These are phyloP conservation scores for Drosophila monieri DNA, from an alignment of 2,888 invertebrate genomes.

Conservation along the genomic window DNA sequence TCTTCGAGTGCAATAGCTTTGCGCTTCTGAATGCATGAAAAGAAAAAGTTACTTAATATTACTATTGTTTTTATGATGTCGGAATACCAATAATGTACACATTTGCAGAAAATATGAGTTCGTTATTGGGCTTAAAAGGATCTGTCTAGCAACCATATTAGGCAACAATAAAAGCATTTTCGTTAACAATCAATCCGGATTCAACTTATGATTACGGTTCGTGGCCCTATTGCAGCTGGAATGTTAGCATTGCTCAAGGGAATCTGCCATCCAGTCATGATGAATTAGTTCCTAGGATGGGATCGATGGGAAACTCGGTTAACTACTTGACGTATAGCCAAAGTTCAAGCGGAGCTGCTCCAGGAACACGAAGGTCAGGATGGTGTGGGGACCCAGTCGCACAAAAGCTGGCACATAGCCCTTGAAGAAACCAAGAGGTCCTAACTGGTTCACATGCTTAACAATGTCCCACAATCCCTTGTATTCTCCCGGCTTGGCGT, in stretches of 20 bases:
- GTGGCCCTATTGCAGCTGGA: constrained; percentile 55
- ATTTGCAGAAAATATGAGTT: not conserved
- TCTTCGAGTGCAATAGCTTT: not conserved
- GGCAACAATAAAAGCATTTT: constrained; percentile 57
- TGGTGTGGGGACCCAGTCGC: constrained; percentile 97
- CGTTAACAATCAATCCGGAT: constrained; percentile 44
- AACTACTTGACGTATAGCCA: constrained; percentile 84
- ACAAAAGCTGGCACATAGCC: constrained; percentile 98
- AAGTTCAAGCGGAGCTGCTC: constrained; percentile 96
- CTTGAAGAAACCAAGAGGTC: constrained; percentile 97
- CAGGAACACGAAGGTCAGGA: constrained; percentile 97
- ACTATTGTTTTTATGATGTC: not conserved
- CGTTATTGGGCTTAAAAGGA: constrained; percentile 3
- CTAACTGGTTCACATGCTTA: constrained; percentile 92
- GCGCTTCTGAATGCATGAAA: not conserved
- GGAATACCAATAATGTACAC: not conserved
- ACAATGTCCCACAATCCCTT: constrained; percentile 90
- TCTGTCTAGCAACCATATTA: not conserved
- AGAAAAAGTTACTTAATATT: not conserved
- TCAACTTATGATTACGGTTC: constrained; percentile 27
- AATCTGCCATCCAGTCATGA: constrained; percentile 33
- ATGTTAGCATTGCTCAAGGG: constrained; percentile 55
- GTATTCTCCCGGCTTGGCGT: constrained; percentile 96
- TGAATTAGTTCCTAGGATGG: constrained; percentile 18
- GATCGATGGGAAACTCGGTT: constrained; percentile 1